phyloP scores from a whole-genome alignment of 2,888 invertebrate species.

The Lymantria dispar region DNA sequence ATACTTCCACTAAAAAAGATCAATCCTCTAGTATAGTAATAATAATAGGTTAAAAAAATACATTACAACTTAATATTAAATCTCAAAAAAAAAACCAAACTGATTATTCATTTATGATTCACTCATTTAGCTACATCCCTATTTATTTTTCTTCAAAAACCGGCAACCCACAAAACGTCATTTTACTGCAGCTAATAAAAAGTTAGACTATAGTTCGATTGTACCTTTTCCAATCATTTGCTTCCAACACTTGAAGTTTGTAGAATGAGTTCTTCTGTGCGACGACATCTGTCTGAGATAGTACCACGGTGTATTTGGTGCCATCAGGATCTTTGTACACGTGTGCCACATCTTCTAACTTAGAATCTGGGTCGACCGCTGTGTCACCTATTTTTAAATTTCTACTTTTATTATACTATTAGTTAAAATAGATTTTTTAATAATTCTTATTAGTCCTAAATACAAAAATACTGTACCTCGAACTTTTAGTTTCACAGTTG shows the following conservation, averaged over 20 bases:
- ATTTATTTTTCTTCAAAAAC: too few relatives aligned
- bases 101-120: too few relatives aligned
- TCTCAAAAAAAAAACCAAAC: too few relatives aligned
- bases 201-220: too few relatives aligned
- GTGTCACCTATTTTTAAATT: constrained; percentile 84
- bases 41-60: too few relatives aligned
- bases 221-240: constrained; percentile 84
- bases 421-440: too few relatives aligned
- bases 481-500: constrained; percentile 65
- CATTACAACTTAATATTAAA: too few relatives aligned
- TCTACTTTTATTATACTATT: too few relatives aligned
- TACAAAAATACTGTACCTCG: constrained; percentile 56
- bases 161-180: too few relatives aligned
- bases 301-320: constrained; percentile 88
- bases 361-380: constrained; percentile 96
- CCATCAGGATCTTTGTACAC: constrained; percentile 84
- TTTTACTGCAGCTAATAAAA: not conserved
- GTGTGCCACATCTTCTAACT: constrained; percentile 89
- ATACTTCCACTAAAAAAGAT: too few relatives aligned
- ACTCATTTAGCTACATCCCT: too few relatives aligned
- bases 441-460: not conserved
- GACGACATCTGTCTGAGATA: constrained; percentile 93
- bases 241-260: constrained; percentile 94
- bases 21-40: too few relatives aligned
- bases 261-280: constrained; percentile 96